Base-by-base conservation (phyloP, 2,113 vertebrate genomes). In the Austrofundulus limnaeus region DNA sequence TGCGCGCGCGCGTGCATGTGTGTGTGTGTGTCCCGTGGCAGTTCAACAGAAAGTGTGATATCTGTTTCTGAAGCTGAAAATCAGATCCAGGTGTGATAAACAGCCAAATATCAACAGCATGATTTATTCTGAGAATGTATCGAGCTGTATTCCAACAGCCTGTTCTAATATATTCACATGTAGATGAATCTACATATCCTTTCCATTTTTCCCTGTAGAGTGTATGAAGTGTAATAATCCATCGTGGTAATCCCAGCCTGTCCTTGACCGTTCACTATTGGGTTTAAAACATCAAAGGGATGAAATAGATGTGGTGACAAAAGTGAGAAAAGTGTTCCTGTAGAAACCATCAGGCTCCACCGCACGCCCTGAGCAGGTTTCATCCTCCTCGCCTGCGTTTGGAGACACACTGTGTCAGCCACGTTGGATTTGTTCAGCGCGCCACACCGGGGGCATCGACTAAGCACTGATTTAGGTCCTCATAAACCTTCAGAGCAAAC, bases 201-300 rank as follows among this genome's bases (percentile, higher is more conserved):
- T 46, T 54, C 51, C n/a, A 20, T 53, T 38, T n/a, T 11, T 24
- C 52, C 70, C 66, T 68, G 43, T 58, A 21, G 47, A 62, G 31
- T 43, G 63, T 70, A 51, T 75, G 59, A 75, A 67, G 48, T 85
- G 68, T 66, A 63, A 71, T 80, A 86, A 86, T 85, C 87, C 73
- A 78, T 76, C 77, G 84, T 80, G 57, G 61, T 84, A 78, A 81
- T 77, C 73, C 80, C 74, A 71, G 71, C 66, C 71, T 66, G 77
- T 70, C 85, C 84, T 81, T 80, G 75, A 80, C 72, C 67, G 37
- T 83, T 72, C 70, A 77, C 69, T 65, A 77, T 78, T 83, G 72
- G 82, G 70, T 84, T 82, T 80, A 66, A 74, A 60, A 88, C 87
- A 87, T 90, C 88, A 88, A 90, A 90, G 88, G 81, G 67, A 62